These are phyloP conservation scores for Agrotis exclamationis DNA, from an alignment of 2,888 invertebrate species.

Conservation along the genomic window DNA sequence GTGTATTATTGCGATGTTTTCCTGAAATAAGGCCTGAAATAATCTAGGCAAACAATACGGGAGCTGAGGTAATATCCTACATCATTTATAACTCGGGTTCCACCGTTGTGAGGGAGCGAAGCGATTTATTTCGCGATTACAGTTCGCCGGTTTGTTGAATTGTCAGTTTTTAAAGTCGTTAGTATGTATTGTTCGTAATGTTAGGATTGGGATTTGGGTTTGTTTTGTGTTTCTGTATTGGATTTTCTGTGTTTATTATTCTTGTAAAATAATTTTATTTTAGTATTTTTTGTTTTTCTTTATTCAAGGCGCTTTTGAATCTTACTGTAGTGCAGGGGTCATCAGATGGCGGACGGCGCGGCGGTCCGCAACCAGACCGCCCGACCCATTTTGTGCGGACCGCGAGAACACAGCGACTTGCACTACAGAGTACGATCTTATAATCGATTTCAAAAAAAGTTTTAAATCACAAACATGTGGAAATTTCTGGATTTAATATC, in stretches of 20 bases:
- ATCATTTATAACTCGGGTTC: slow-evolving; percentile 69
- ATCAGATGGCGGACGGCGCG: too few species aligned
- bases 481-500: too few species aligned
- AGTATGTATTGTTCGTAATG: slow-evolving; percentile 3
- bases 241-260: not conserved
- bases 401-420: too few species aligned
- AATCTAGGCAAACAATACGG: slow-evolving; percentile 62
- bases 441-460: too few species aligned
- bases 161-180: slow-evolving; percentile 47
- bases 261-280: not conserved
- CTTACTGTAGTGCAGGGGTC: too few species aligned
- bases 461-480: too few species aligned
- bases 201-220: not conserved
- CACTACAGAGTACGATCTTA: too few species aligned
- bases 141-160: slow-evolving; percentile 39
- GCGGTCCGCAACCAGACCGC: too few species aligned
- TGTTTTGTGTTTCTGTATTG: not conserved
- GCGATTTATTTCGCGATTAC: slow-evolving; percentile 59
- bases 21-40: slow-evolving; percentile 62
- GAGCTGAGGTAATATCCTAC: slow-evolving; percentile 67
- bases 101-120: slow-evolving; percentile 45
- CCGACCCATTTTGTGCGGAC: too few species aligned
- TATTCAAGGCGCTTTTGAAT: too few species aligned
- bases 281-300: too few species aligned
- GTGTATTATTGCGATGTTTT: slow-evolving; percentile 58